Conservation (phyloP, 2,113 vertebrate species). For the Triplophysa siluroides region DNA sequence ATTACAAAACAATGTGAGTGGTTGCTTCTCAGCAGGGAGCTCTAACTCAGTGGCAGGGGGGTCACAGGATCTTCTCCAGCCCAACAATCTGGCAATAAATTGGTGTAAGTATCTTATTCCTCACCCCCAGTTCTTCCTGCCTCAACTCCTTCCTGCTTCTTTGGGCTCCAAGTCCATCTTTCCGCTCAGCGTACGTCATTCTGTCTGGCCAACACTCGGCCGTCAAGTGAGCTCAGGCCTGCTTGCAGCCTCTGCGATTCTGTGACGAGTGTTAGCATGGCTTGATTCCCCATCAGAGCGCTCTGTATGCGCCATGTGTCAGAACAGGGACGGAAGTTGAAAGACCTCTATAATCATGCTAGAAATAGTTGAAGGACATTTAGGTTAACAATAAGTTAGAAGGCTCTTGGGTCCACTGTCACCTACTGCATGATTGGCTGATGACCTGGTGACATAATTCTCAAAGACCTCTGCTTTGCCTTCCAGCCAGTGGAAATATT, state of each 20-base stretch:
- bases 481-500: constrained; percentile 92
- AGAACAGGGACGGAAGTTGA: not conserved
- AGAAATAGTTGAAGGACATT: not conserved
- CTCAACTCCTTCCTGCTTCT: constrained; percentile 47
- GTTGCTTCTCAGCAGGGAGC: constrained; percentile 81
- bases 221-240: not conserved
- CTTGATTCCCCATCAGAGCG: not conserved
- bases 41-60: constrained; percentile 80
- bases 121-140: constrained; percentile 63
- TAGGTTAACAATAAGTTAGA: too few relatives aligned
- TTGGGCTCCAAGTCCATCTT: constrained; percentile 42
- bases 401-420: constrained; percentile 11
- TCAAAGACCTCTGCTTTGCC: constrained; percentile 9
- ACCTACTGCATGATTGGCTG: not conserved
- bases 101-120: constrained; percentile 80
- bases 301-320: not conserved
- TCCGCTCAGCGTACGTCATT: not conserved
- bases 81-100: constrained; percentile 84
- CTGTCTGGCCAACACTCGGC: constrained; percentile 19
- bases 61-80: constrained; percentile 81
- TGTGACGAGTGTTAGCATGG: not conserved
- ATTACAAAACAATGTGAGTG: constrained; percentile 76
- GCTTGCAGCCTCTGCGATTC: constrained; percentile 10
- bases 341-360: not conserved
- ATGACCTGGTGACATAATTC: not conserved